phyloP scores from a whole-genome alignment of 2,888 invertebrate species.

The Drosophila suboccidentalis region DNA sequence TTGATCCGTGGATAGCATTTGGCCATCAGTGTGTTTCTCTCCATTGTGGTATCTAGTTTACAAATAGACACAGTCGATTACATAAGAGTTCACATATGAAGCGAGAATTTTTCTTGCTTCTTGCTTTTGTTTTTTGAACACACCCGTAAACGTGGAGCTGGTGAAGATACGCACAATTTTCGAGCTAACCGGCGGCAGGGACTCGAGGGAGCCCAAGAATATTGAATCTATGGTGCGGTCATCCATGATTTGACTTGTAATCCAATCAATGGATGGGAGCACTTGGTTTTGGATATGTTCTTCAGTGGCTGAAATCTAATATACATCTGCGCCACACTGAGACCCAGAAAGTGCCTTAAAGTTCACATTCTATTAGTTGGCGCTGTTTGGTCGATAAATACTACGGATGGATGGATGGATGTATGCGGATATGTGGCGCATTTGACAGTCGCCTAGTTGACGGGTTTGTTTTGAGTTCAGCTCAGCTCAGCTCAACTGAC shows the following conservation, averaged over 20 bases:
- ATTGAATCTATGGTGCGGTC: constrained; percentile 96
- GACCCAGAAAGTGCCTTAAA: constrained; percentile 74
- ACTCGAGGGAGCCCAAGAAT: constrained; percentile 94
- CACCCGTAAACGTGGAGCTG: constrained; percentile 99
- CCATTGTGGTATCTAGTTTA: constrained; percentile 95
- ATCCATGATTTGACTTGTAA: constrained; percentile 88
- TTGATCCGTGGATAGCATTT: constrained; percentile 98
- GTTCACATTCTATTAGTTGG: constrained; percentile 61
- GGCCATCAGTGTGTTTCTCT: constrained; percentile 98
- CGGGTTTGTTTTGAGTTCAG: constrained; percentile 77
- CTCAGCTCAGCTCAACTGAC: constrained; percentile 61
- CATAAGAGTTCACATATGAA: constrained; percentile 52
- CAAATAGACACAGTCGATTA: constrained; percentile 37
- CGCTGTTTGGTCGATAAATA: constrained; percentile 76
- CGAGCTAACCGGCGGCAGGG: constrained; percentile 97
- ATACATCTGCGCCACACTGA: constrained; percentile 49
- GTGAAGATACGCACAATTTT: constrained; percentile 99
- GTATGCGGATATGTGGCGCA: constrained; percentile 61
- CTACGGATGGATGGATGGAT: no score
- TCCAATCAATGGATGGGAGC: constrained; percentile 10
- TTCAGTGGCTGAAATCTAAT: constrained; percentile 62
- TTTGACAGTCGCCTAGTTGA: constrained; percentile 80
- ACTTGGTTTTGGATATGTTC: constrained; percentile 32
- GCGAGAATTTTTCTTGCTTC: neutral
- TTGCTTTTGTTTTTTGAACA: constrained; percentile 42